Evolutionary conservation across 1,140 invertebrate species (phyloP), one percentile per base, ranked within the genome.

Genomic region (Pogonognathellus flavescens): DNA sequence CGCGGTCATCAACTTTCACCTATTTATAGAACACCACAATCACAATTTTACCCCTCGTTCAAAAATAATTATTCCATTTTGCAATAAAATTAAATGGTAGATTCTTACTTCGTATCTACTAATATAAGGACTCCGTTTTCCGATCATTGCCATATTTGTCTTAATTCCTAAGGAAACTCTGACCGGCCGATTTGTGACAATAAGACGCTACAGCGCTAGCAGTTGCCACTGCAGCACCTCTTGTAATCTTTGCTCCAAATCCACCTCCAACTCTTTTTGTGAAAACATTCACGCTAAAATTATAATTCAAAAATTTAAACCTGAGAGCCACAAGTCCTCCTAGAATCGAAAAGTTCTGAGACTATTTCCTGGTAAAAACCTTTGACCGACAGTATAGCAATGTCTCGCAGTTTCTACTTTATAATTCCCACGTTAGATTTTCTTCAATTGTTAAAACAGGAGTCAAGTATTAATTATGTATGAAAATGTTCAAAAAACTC

Each of bases 111-210:
- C 50, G 49, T 80, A 57, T 85, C 93, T 92, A 53, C 91, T 90
- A 11, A 91, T 90, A 14, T 92, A 92, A 0, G 93, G 91, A 22
- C 90, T 88, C 86, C 95, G 90, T 90, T 95, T 95, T 1, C 95
- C 95, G 0, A 93, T 87, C 3, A 92, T 88, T 53, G 91, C 91
- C 93, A 95, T 94, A 87, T 94, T 95, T 55, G 92, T 92, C 89
- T 94, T 92, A 59, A 95, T 90, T 7, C 93, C 91, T 89, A 94
- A 89, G 5, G 94, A 91, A 57, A 95, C 92, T 59, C 94, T 90
- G 14, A 93, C 93, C 0, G 94, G 94, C 55, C 91, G 89, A 88
- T 93, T 92, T 41, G 94, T 89, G 41, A 92, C 92, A 80, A n/a
- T 92, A 89, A 11, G 93, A 93, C 1, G 92, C 94, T 1, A 95